Evolutionary conservation across 1,140 invertebrate genomes (phyloP).

Genomic region (Trialeurodes vaporariorum): DNA sequence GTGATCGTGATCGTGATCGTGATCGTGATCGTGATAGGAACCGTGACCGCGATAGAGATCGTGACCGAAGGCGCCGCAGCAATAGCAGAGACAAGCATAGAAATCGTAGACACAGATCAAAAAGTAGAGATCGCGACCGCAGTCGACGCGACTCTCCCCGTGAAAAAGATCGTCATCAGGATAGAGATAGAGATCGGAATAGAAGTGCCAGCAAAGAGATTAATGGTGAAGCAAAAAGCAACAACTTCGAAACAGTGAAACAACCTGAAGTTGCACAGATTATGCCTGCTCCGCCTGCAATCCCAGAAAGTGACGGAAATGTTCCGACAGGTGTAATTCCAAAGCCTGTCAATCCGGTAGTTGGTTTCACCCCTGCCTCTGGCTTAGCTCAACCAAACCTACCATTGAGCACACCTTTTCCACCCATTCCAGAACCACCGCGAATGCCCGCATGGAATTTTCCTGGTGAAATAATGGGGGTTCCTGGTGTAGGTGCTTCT

Average conservation of each 20-base stretch:
- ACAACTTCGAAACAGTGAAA: no score
- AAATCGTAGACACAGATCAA: background rate
- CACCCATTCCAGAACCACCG: background rate
- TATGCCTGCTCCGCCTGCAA: no score
- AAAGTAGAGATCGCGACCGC: conserved; percentile 20
- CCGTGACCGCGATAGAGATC: conserved; percentile 30
- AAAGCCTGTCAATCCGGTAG: no score
- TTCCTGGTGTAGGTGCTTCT: background rate
- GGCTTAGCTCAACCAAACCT: no score
- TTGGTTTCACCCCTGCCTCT: no score
- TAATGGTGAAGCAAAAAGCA: no score
- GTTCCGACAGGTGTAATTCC: no score
- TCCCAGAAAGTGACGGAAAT: no score
- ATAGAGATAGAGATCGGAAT: conserved; percentile 11
- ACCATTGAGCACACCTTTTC: no score
- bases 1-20: conserved; percentile 21
- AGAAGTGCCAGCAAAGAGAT: background rate
- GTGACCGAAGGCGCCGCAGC: conserved; percentile 12
- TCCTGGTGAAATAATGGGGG: background rate
- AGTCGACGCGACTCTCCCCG: conserved; percentile 15
- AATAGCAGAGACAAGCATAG: conserved; percentile 7
- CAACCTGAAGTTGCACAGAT: no score
- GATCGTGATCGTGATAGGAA: conserved; percentile 26
- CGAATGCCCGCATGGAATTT: background rate
- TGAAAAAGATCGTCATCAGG: conserved; percentile 10